phyloP scores from a whole-genome alignment of 1,140 invertebrate genomes.

The Panonychus citri region DNA sequence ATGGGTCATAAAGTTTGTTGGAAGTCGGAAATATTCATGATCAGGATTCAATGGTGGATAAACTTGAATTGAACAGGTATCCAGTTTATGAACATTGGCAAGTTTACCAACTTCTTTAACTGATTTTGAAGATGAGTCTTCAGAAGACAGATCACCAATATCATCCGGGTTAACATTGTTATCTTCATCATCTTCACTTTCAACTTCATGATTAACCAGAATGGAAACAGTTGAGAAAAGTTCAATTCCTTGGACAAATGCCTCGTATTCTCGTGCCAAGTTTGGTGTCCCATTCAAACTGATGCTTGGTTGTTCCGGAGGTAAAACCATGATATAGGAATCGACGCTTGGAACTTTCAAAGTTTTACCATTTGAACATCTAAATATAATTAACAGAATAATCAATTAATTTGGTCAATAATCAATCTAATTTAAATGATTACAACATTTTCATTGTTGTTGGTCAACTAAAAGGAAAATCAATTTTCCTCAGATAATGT shows the following conservation, averaged over 20 bases:
- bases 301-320: constrained; percentile 57
- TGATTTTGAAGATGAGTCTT: not conserved
- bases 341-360: constrained; percentile 47
- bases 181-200: constrained; percentile 12
- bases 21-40: constrained; percentile 59
- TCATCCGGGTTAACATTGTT: constrained; percentile 15
- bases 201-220: constrained; percentile 20
- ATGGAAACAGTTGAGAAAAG: constrained; percentile 57
- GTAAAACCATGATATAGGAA: constrained; percentile 61
- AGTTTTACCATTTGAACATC: constrained; percentile 41
- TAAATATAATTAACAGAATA: constrained; percentile 17
- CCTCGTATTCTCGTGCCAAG: constrained; percentile 54
- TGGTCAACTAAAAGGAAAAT: no score
- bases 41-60: constrained; percentile 82
- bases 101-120: constrained; percentile 1
- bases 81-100: constrained; percentile 30
- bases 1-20: constrained; percentile 42
- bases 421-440: no score
- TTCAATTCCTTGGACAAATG: constrained; percentile 55
- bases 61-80: constrained; percentile 70
- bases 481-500: no score
- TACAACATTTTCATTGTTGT: no score
- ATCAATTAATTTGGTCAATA: no score
- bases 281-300: constrained; percentile 56
- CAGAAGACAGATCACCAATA: not conserved